Base-by-base conservation (phyloP, 2,113 vertebrate species). In the Psammodynastes pulverulentus region DNA sequence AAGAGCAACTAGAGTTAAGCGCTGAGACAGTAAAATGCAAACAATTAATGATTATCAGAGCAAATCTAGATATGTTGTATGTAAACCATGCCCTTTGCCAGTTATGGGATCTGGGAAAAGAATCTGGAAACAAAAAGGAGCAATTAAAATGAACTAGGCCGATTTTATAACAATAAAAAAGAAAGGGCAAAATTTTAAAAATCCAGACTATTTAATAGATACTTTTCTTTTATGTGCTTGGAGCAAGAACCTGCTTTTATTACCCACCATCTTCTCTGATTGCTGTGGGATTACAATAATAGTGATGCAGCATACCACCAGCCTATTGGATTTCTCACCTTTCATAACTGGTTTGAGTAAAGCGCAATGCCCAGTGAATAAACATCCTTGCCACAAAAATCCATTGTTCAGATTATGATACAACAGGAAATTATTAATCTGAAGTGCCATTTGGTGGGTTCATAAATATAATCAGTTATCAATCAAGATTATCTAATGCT, bases 371-470 rank as follows among this genome's bases (percentile, higher is more conserved):
- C 29, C 62, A 67, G n/a, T 79, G 67, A 39, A 79, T 34, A 72
- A 72, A 72, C n/a, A 72, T 34, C n/a, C 67, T 72, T 72, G n/a
- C 67, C 17, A n/a, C n/a, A n/a, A n/a, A n/a, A n/a, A n/a, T n/a
- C n/a, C n/a, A n/a, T 17, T 72, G 29, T 34, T 29, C 17, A n/a
- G 13, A 72, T 72, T 72, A 34, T 72, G 15, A 34, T 72, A n/a
- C 13, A 24, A 46, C 3, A 85, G 3, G 3, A 39, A 88, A 52
- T 39, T 45, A n/a, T 84, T 9, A 88, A 26, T 26, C 43, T 84
- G 21, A 52, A 52, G 34, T 85, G 87, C 91, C 87, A 89, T 34
- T 87, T 92, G 89, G 87, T 85, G 91, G 43, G 1, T 84, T 92
- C 29, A 26, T 26, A 21, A n/a, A 58, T 19, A 58, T 58, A 51